phyloP scores from a whole-genome alignment of 2,113 vertebrate genomes.

The Ammodytes marinus region DNA sequence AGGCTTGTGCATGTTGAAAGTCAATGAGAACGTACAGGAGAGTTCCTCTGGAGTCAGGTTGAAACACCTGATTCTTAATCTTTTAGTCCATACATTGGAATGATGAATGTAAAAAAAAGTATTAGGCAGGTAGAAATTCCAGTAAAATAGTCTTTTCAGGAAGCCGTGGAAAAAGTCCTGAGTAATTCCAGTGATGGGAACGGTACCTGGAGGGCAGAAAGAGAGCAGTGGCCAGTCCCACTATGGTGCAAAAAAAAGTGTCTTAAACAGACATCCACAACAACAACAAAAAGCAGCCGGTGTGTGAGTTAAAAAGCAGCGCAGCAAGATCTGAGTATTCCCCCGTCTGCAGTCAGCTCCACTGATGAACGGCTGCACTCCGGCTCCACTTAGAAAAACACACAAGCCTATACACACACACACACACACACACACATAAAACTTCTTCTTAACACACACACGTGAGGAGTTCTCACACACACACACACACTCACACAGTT shows the following conservation, averaged over 20 bases:
- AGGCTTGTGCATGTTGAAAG: constrained; percentile 17
- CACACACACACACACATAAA: constrained; percentile 66
- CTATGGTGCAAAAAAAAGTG: constrained; percentile 36
- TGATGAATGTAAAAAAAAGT: constrained; percentile 1
- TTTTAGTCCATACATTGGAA: background rate
- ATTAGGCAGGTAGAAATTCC: constrained; percentile 7
- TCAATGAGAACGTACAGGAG: background rate
- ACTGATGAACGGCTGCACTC: constrained; percentile 73
- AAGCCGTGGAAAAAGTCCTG: background rate
- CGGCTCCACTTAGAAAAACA: constrained; percentile 74
- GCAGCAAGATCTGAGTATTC: constrained; percentile 63
- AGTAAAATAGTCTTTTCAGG: background rate
- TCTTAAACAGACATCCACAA: constrained; percentile 1
- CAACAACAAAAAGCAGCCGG: constrained; percentile 56
- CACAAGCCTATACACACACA: constrained; percentile 56
- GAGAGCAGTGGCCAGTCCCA: constrained; percentile 49
- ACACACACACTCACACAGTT: constrained; percentile 45
- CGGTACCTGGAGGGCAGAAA: constrained; percentile 41
- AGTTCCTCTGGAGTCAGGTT: constrained; percentile 4
- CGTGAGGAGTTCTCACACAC: constrained; percentile 50
- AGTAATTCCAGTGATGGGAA: constrained; percentile 50
- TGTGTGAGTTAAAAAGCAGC: constrained; percentile 57
- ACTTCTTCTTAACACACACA: constrained; percentile 64
- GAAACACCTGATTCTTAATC: background rate
- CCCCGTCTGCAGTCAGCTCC: constrained; percentile 60